Evolutionary conservation across 2,797 vertebrate genomes (phyloP).

Genomic region (Scolopax rusticola): DNA sequence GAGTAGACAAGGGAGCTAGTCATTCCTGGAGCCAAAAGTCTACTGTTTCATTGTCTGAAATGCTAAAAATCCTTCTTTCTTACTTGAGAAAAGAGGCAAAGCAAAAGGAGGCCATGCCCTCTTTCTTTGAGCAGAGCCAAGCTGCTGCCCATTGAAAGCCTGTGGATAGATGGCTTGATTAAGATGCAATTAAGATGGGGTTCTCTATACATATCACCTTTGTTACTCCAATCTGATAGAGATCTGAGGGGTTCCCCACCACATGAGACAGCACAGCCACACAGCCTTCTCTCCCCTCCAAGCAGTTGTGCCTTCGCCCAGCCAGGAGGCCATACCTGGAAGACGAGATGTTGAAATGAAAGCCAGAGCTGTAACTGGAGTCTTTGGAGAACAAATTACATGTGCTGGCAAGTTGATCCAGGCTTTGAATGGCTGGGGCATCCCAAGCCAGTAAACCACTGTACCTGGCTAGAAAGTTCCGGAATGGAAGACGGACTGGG

Average conservation of each 20-base stretch:
- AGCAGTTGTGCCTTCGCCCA: neutral
- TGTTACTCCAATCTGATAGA: conserved; percentile 78
- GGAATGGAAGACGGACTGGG: conserved; percentile 84
- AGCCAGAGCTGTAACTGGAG: neutral
- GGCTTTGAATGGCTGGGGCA: neutral
- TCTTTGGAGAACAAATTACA: neutral
- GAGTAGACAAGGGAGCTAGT: neutral
- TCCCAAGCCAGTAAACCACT: neutral
- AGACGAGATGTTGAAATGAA: neutral
- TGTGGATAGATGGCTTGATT: neutral
- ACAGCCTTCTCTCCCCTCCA: conserved; percentile 73
- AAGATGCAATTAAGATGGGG: neutral
- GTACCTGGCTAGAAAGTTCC: conserved; percentile 87
- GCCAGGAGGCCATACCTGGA: conserved; percentile 84
- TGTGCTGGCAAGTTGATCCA: neutral
- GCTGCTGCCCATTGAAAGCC: neutral
- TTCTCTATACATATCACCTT: conserved; percentile 69
- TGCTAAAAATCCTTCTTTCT: neutral
- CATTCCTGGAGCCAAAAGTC: neutral
- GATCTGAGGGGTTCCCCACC: conserved; percentile 66
- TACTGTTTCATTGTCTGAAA: neutral
- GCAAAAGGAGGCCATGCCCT: neutral
- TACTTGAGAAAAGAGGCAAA: neutral
- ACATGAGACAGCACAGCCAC: conserved; percentile 78
- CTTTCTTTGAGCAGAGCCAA: neutral